Conservation (phyloP, 2,888 invertebrate species). For the Parascotia fuliginaria region DNA sequence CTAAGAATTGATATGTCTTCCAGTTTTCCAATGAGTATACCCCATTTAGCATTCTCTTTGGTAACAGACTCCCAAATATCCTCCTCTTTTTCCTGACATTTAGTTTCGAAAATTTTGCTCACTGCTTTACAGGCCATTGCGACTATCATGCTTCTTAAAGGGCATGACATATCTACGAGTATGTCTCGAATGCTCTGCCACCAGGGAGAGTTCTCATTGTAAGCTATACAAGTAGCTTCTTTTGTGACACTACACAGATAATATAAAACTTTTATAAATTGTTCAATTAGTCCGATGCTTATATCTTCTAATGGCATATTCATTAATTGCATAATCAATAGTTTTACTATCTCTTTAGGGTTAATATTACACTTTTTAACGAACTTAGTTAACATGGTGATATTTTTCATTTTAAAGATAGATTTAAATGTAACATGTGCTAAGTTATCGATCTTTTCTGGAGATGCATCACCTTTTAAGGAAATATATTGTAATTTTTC, state of each 20-base stretch:
- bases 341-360: slow-evolving; percentile 88
- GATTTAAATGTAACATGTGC: slow-evolving; percentile 73
- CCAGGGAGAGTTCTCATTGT: slow-evolving; percentile 91
- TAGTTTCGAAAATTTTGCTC: slow-evolving; percentile 79
- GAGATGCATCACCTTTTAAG: slow-evolving; percentile 61
- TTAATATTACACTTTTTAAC: slow-evolving; percentile 65
- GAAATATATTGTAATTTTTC: slow-evolving; percentile 56
- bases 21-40: slow-evolving; percentile 93
- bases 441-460: slow-evolving; percentile 63
- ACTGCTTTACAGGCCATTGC: slow-evolving; percentile 94
- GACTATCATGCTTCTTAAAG: slow-evolving; percentile 92
- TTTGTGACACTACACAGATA: slow-evolving; percentile 88
- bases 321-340: slow-evolving; percentile 90
- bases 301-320: slow-evolving; percentile 85
- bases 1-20: slow-evolving; percentile 94
- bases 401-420: slow-evolving; percentile 72
- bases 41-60: slow-evolving; percentile 95
- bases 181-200: slow-evolving; percentile 92
- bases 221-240: slow-evolving; percentile 86
- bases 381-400: slow-evolving; percentile 54
- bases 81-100: slow-evolving; percentile 81
- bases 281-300: slow-evolving; percentile 87
- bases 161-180: slow-evolving; percentile 90
- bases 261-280: slow-evolving; percentile 88
- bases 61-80: slow-evolving; percentile 93